Conservation (phyloP, 2,797 vertebrate genomes). For the Sciurus vulgaris region DNA sequence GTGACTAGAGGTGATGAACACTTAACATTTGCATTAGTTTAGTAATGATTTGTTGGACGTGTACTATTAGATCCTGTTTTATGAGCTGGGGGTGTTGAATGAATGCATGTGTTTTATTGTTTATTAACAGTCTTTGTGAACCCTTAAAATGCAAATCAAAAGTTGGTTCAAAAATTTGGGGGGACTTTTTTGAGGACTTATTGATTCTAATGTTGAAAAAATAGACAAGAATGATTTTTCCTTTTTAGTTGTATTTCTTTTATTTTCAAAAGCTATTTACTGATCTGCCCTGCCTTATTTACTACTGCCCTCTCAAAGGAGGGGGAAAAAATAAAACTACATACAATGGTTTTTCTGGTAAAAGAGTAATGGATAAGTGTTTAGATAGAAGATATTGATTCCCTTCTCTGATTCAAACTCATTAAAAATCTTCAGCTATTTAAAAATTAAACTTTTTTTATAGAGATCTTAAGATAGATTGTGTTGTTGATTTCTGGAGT, state of each 20-base stretch:
- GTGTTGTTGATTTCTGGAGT: conserved; percentile 69
- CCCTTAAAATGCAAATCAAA: conserved; percentile 50
- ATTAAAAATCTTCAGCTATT: conserved; percentile 62
- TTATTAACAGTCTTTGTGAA: conserved; percentile 45
- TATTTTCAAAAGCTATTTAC: conserved; percentile 9
- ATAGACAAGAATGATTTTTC: not conserved
- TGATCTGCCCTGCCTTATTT: not conserved
- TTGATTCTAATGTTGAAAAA: conserved; percentile 48
- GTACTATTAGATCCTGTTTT: not conserved
- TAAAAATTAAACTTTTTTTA: conserved; percentile 73
- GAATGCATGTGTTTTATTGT: conserved; percentile 26
- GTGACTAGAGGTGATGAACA: not conserved
- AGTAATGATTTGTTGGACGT: not conserved
- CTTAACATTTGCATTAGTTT: not conserved
- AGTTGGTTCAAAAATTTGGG: not conserved
- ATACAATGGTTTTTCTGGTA: conserved; percentile 27
- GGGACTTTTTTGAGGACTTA: not conserved
- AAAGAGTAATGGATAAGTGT: conserved; percentile 47
- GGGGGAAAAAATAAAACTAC: not conserved
- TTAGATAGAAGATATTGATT: conserved; percentile 30
- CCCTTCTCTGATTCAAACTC: conserved; percentile 9
- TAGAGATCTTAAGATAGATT: conserved; percentile 61
- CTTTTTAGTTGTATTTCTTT: conserved; percentile 18
- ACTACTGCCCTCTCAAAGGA: not conserved
- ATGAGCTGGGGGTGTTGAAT: not conserved